phyloP scores from a whole-genome alignment of 64 coral and sea anemone genomes.

The Montipora capricornis region DNA sequence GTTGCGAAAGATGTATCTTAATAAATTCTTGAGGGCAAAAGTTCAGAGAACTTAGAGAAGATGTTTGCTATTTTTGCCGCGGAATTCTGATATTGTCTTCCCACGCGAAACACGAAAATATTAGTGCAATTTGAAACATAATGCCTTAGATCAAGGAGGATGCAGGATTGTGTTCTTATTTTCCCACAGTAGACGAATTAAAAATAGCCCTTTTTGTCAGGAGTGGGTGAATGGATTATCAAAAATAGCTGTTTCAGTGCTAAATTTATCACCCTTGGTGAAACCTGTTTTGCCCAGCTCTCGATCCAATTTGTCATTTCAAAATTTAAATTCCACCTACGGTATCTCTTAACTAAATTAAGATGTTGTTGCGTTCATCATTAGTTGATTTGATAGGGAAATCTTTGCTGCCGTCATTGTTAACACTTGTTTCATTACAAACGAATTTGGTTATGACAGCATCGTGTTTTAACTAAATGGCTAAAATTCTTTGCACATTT shows the following conservation, averaged over 20 bases:
- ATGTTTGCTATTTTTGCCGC: neutral
- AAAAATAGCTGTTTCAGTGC: neutral
- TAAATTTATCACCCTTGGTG: neutral
- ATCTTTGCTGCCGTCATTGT: too few species aligned
- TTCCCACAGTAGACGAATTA: neutral
- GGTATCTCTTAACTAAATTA: neutral
- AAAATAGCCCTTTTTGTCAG: neutral
- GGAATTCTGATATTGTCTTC: neutral
- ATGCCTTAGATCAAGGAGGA: neutral
- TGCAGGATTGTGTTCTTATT: neutral
- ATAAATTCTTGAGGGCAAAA: slow-evolving; percentile 15
- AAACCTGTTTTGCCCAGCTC: neutral
- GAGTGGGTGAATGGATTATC: neutral
- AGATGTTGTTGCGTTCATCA: neutral
- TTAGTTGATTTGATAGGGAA: too few species aligned
- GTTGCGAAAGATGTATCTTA: neutral
- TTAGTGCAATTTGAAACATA: neutral
- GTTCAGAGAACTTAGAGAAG: neutral
- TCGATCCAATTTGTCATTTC: neutral
- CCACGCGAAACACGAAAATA: neutral
- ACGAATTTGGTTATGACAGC: too few species aligned
- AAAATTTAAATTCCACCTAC: neutral
- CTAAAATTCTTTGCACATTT: too few species aligned
- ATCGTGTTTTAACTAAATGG: too few species aligned
- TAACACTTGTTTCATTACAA: too few species aligned